Evolutionary conservation across 1,140 invertebrate species (phyloP).

Genomic region (Acromyrmex charruanus): DNA sequence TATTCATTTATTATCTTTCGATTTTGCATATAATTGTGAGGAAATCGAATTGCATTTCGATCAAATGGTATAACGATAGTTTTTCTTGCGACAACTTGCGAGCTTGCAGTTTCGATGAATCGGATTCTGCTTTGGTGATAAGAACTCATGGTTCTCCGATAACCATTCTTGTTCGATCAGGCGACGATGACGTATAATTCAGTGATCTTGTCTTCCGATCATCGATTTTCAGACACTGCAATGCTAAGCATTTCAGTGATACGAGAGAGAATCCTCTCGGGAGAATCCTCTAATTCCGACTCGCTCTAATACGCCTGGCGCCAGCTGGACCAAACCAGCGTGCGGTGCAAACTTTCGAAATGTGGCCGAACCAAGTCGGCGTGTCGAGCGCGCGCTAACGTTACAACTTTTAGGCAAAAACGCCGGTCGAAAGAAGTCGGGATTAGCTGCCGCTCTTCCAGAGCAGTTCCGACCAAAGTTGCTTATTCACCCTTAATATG

Average conservation of each 20-base stretch:
- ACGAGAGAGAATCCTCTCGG: background rate
- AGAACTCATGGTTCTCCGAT: constrained; percentile 11
- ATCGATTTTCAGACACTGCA: constrained; percentile 29
- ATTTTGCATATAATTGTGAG: background rate
- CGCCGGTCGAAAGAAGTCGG: constrained; percentile 17
- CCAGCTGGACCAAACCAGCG: constrained; percentile 53
- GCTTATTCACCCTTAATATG: constrained; percentile 28
- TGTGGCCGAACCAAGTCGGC: constrained; percentile 43
- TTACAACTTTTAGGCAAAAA: constrained; percentile 41
- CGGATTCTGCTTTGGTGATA: background rate
- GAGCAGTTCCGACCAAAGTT: constrained; percentile 3
- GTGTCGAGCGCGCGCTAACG: constrained; percentile 12
- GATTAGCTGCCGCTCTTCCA: background rate
- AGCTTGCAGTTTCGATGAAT: constrained; percentile 33
- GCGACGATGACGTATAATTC: constrained; percentile 28
- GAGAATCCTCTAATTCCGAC: constrained; percentile 40
- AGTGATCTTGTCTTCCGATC: background rate
- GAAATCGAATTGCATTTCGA: background rate
- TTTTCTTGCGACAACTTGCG: constrained; percentile 24
- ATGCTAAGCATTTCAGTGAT: constrained; percentile 43
- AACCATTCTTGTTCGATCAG: constrained; percentile 22
- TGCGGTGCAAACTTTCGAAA: constrained; percentile 61
- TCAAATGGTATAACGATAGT: background rate
- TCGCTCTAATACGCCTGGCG: constrained; percentile 35
- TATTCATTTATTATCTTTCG: background rate